A percentile compares a stretch with the other conserved stretches of the same genome.
phyloP scores from a whole-genome alignment of 2,888 invertebrate genomes.

The Pantelozetes paolii region DNA sequence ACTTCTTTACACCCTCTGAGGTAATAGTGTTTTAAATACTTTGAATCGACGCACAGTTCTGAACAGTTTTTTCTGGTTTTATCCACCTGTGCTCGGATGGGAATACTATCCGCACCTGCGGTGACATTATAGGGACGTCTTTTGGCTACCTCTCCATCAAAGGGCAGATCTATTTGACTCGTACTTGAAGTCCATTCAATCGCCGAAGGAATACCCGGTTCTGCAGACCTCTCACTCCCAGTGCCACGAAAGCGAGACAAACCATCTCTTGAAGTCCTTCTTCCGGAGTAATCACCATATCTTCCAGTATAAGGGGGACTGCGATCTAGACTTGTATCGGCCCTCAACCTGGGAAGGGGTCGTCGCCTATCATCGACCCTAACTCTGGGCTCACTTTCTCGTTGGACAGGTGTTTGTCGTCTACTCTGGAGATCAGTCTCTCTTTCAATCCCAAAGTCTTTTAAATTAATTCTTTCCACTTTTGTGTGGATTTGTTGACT shows the following conservation, averaged over 20 bases:
- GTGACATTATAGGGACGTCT: not conserved
- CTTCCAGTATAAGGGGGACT: no score
- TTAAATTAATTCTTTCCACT: constrained; percentile 19
- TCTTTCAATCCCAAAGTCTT: constrained; percentile 16
- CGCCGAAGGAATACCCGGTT: not conserved
- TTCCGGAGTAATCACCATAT: no score
- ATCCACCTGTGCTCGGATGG: no score
- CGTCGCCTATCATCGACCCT: no score
- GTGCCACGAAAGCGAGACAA: no score
- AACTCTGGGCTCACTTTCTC: not conserved
- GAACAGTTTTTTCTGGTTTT: not conserved
- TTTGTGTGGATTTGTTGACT: constrained; percentile 17
- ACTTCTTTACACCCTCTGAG: constrained; percentile 20
- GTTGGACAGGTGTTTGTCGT: not conserved
- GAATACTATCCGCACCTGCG: no score
- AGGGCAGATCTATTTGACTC: not conserved
- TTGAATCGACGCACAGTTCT: constrained; percentile 7
- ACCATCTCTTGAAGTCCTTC: no score
- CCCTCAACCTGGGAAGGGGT: no score
- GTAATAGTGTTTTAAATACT: constrained; percentile 34
- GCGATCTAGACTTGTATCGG: no score
- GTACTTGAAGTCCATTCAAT: not conserved
- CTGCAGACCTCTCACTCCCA: not conserved
- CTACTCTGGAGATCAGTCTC: not conserved
- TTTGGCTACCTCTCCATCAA: not conserved